phyloP scores from a whole-genome alignment of 2,113 vertebrate genomes.

The Tupaia chinensis region DNA sequence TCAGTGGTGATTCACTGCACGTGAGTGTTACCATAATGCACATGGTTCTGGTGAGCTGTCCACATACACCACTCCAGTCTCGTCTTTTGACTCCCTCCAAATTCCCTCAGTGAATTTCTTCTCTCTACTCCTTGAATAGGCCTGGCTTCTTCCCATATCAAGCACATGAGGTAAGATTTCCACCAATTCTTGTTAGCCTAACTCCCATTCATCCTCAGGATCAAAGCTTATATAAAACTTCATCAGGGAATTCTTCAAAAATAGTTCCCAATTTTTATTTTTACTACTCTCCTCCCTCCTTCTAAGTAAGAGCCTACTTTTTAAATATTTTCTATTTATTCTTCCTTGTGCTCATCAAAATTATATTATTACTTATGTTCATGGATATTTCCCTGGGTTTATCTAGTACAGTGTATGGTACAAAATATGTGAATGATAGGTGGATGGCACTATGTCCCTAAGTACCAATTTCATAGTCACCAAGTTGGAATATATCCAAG shows the following conservation, averaged over 20 bases:
- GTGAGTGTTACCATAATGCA: background rate
- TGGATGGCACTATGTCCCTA: background rate
- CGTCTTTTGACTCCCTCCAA: background rate
- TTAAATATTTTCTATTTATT: background rate
- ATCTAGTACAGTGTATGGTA: background rate
- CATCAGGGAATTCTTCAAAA: background rate
- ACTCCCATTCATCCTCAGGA: background rate
- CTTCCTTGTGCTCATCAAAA: background rate
- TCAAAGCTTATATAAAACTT: conserved; percentile 1
- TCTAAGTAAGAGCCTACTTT: background rate
- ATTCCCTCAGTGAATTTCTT: background rate
- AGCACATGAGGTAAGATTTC: background rate
- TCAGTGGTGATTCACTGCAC: background rate
- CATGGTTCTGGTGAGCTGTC: background rate
- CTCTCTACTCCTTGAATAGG: background rate
- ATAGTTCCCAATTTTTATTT: background rate
- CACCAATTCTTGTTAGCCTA: background rate
- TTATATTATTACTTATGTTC: background rate
- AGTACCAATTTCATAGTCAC: background rate
- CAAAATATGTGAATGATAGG: background rate
- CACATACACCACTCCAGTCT: background rate
- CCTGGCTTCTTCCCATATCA: background rate
- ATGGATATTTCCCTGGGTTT: background rate
- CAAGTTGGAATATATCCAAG: background rate
- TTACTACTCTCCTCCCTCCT: background rate